Percentiles rank a stretch among this genome's conserved stretches.
phyloP scores from a whole-genome alignment of 2,797 vertebrate genomes.

The Corythornis leucogaster region DNA sequence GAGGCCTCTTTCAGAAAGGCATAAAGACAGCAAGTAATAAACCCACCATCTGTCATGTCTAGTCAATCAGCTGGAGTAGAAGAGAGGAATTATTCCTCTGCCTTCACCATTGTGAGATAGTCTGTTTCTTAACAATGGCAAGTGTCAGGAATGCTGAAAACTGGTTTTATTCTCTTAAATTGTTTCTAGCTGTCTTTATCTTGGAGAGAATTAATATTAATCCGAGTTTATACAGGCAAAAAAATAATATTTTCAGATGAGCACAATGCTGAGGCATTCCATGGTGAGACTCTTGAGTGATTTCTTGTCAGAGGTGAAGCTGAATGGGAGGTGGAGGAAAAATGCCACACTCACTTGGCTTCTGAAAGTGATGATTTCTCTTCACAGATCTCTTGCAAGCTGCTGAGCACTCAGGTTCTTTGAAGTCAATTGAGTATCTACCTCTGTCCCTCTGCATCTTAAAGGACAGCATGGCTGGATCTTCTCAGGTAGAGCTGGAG shows the following conservation, averaged over 20 bases:
- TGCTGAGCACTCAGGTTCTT: too few species aligned
- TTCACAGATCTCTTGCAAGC: too few species aligned
- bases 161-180: constrained; percentile 36
- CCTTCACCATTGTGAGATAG: constrained; percentile 24
- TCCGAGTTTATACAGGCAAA: neutral
- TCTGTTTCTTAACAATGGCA: constrained; percentile 61
- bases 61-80: constrained; percentile 50
- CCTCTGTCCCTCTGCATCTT: too few species aligned
- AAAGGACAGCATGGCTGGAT: too few species aligned
- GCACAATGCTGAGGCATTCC: neutral
- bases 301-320: neutral
- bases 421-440: too few species aligned
- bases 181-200: constrained; percentile 56
- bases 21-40: constrained; percentile 36
- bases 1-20: constrained; percentile 21
- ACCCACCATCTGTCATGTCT: constrained; percentile 60
- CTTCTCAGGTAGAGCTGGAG: too few species aligned
- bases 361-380: too few species aligned
- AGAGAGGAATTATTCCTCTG: constrained; percentile 51
- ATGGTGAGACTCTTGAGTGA: neutral
- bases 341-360: too few species aligned
- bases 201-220: constrained; percentile 43
- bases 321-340: too few species aligned
- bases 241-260: constrained; percentile 24
- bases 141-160: constrained; percentile 45